Evolutionary conservation across 2,797 vertebrate species (phyloP).

Genomic region (Malurus leucopterus): DNA sequence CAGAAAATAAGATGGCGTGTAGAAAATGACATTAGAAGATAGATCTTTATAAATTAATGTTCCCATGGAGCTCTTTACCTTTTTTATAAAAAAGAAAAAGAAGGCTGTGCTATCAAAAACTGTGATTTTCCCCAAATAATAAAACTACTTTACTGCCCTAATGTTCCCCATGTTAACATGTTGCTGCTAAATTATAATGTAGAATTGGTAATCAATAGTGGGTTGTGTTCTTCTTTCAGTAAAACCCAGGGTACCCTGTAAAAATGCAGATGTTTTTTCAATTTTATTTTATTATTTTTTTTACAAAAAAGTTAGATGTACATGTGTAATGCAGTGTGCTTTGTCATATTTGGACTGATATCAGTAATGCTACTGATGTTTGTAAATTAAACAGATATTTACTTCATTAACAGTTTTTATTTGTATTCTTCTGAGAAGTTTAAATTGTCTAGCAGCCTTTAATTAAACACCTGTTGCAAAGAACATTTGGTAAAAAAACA

Average conservation of each 20-base stretch:
- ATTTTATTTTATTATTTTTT: constrained; percentile 69
- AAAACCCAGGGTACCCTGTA: constrained; percentile 85
- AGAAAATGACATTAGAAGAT: constrained; percentile 73
- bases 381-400: constrained; percentile 98
- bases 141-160: constrained; percentile 93
- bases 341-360: constrained; percentile 91
- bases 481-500: neutral
- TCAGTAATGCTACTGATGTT: constrained; percentile 94
- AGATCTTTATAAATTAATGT: constrained; percentile 82
- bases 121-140: constrained; percentile 90
- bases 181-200: constrained; percentile 94
- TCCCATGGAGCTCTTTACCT: constrained; percentile 71
- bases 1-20: constrained; percentile 69
- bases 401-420: constrained; percentile 80
- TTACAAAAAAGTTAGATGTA: constrained; percentile 75
- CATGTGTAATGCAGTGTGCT: constrained; percentile 85
- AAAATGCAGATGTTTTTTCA: constrained; percentile 84
- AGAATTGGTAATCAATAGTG: constrained; percentile 86
- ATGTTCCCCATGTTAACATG: constrained; percentile 91
- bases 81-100: constrained; percentile 76
- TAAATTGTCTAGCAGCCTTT: constrained; percentile 7
- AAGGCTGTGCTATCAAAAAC: constrained; percentile 86
- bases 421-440: constrained; percentile 70
- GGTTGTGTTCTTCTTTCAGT: constrained; percentile 84
- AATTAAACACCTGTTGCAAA: constrained; percentile 20